Percentiles rank a stretch among this genome's conserved stretches.
Evolutionary conservation across 2,113 vertebrate genomes (phyloP).

Genomic region (Mola mola): DNA sequence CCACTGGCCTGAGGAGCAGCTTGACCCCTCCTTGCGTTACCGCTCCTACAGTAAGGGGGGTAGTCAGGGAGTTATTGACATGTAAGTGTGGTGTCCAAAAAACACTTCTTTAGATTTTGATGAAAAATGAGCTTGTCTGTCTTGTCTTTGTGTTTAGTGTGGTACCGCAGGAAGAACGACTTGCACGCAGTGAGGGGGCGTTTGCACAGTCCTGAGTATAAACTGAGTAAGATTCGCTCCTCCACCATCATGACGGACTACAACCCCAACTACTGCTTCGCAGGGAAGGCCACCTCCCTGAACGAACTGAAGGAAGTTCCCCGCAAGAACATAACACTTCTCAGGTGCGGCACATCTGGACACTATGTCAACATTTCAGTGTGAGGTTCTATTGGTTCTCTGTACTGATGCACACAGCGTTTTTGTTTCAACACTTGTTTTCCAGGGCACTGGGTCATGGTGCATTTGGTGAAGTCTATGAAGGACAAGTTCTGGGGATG

Average conservation of each 20-base stretch:
- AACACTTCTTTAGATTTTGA: not conserved
- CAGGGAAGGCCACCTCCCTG: constrained; percentile 85
- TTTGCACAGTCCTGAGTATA: constrained; percentile 89
- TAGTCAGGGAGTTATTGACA: constrained; percentile 28
- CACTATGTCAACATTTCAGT: not conserved
- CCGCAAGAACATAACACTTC: constrained; percentile 89
- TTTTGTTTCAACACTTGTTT: not conserved
- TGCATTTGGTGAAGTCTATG: constrained; percentile 93
- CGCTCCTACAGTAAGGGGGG: constrained; percentile 57
- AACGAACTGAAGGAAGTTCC: constrained; percentile 90
- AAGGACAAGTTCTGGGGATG: constrained; percentile 89
- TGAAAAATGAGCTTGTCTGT: constrained; percentile 4
- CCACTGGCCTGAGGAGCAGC: constrained; percentile 7
- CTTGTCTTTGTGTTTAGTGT: constrained; percentile 77
- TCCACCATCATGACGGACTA: constrained; percentile 93
- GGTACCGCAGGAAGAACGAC: constrained; percentile 88
- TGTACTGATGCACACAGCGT: not conserved
- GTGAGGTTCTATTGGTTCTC: not conserved
- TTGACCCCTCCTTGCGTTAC: constrained; percentile 70
- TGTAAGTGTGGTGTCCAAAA: constrained; percentile 13
- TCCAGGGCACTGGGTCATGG: constrained; percentile 90
- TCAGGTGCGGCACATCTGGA: constrained; percentile 78
- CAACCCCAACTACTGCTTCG: constrained; percentile 94
- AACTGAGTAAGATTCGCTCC: constrained; percentile 90
- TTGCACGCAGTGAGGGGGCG: constrained; percentile 81